Percentiles rank a stretch among this genome's conserved stretches.
Conservation (phyloP, 2,113 vertebrate species). For the Nyctereutes procyonoides region DNA sequence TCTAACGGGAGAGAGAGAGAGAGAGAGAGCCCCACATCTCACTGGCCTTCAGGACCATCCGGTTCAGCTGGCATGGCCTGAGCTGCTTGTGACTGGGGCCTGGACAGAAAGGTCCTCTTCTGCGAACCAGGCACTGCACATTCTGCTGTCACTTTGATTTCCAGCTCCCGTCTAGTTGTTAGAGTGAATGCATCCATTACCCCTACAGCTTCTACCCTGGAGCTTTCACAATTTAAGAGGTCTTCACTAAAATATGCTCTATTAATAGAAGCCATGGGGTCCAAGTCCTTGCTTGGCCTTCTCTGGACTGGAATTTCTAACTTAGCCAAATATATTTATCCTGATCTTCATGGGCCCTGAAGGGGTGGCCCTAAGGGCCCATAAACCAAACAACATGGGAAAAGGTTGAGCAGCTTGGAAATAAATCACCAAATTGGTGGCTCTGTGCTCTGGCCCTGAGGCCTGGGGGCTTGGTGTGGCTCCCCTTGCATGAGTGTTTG, state of each 20-base stretch:
- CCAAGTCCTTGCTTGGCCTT: not conserved
- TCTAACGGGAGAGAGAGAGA: not conserved
- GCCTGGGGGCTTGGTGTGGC: not conserved
- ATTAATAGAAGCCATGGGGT: not conserved
- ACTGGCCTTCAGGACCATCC: not conserved
- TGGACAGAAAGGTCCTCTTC: not conserved
- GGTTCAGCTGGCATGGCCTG: not conserved
- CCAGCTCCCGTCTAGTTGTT: not conserved
- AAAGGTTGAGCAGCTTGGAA: not conserved
- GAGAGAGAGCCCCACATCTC: not conserved
- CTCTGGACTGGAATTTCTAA: constrained; percentile 21
- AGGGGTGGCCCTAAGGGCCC: not conserved
- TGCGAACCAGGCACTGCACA: accelerated
- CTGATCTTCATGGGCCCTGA: not conserved
- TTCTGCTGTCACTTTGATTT: constrained; percentile 44
- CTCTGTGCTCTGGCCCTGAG: not conserved
- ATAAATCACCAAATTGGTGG: not conserved
- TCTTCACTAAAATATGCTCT: constrained; percentile 23
- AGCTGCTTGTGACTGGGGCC: not conserved
- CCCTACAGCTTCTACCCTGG: not conserved
- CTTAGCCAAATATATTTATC: constrained; percentile 38
- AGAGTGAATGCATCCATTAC: constrained; percentile 35
- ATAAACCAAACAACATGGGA: not conserved
- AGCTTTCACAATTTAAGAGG: not conserved
- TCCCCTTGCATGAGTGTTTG: not conserved